Conservation (phyloP, 2,797 vertebrate species). For the Myotis daubentonii region DNA sequence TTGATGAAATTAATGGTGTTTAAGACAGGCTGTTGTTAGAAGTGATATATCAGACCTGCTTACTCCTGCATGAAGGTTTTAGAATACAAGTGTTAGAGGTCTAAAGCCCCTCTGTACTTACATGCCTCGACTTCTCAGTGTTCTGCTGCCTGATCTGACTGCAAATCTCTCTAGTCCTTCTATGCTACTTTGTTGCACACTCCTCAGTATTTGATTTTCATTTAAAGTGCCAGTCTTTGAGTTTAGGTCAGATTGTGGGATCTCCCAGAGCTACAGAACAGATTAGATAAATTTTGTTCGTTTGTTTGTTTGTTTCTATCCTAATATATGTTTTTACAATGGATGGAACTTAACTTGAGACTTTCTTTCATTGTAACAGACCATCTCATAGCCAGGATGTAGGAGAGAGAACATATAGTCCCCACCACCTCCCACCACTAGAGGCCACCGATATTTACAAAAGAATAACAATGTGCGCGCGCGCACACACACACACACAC, state of each 20-base stretch:
- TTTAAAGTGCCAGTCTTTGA: neutral
- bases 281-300: neutral
- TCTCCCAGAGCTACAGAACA: neutral
- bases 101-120: neutral
- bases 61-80: neutral
- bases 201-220: neutral
- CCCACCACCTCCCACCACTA: neutral
- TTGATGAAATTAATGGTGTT: neutral
- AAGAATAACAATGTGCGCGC: neutral
- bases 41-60: neutral
- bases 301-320: neutral
- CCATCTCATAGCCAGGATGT: neutral
- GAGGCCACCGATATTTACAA: neutral
- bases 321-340: neutral
- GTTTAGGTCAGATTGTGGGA: neutral
- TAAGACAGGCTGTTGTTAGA: neutral
- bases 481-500: neutral
- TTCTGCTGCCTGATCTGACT: neutral
- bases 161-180: neutral
- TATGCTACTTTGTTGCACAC: neutral
- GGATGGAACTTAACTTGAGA: neutral
- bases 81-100: neutral
- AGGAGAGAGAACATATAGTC: neutral
- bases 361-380: neutral
- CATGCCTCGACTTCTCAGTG: neutral